Evolutionary conservation across 2,888 invertebrate species (phyloP), one percentile per base, ranked within the genome.

Genomic region (Dasysyrphus tricinctus): DNA sequence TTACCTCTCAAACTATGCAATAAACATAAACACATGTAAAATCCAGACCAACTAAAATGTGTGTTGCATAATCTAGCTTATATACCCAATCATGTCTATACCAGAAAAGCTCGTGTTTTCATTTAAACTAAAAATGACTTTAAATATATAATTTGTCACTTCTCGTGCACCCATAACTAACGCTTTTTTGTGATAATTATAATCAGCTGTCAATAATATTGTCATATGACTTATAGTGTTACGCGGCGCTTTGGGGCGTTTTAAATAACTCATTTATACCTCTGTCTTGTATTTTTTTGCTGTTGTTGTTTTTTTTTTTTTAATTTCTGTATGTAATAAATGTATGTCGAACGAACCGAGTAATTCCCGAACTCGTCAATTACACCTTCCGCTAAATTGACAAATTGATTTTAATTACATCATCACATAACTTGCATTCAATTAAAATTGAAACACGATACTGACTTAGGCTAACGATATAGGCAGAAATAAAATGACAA

Each of bases 351-450:
- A 42, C 12, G 7, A 39, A 7, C 12, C 69, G 65, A 85, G 57
- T 85, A 69, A 57, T 85, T 81, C 74, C 85, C 74, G 70, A 86
- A 79, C 57, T 65, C 44, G 75, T 86, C 86, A 81, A 86, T 86
- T 86, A 82, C 86, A 86, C 86, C 86, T 86, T 86, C 82, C 86
- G 86, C 75, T 86, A 79, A 86, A 86, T 86, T 86, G 86, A 79
- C 82, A 86, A 86, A 86, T 82, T 86, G 79, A 82, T 86, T 86
- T 72, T 79, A 86, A 86, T 86, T 82, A 86, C 82, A 86, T 82
- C 82, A 86, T 82, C 81, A 81, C 74, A 81, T 82, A 79, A 82
- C 70, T 79, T 82, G 75, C 79, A 79, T 86, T 82, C 67, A 86
- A 82, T 82, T 86, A 67, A 78, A 86, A 86, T 39, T 75, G 75